Base-by-base conservation (phyloP, 2,113 vertebrate genomes). In the Pseudorectes ferrugineus region DNA sequence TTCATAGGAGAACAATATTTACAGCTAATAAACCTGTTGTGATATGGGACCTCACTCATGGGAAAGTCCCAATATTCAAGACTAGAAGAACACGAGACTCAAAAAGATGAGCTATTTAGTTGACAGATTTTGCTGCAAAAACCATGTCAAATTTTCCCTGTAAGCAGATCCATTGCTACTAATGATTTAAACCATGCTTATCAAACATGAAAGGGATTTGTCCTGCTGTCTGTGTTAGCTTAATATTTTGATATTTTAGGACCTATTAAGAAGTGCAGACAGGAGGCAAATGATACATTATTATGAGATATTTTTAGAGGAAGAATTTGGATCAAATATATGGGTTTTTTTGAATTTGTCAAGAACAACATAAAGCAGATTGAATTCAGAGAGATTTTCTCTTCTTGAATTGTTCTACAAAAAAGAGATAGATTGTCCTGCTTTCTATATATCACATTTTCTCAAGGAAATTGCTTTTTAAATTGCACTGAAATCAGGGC, bases 231-330 rank as follows among this genome's bases (percentile, higher is more conserved):
- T 78, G 8, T 61, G 14, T 57, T 82, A 94, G 36, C 36, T 85
- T 82, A 89, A 68, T 88, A 82, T 78, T 95, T 91, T 92, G 43
- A 65, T 88, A 78, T 91, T 92, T 88, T 92, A 72, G 74, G 67
- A 85, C 20, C 6, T 85, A 66, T 28, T 67, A 74, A 71, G 24
- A 91, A 5, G 18, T 66, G 29, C 7, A 76, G 45, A 40, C 38
- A 80, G 36, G 42, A 71, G 26, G 29, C 4, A 86, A 96, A 74
- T 55, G 17, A 33, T 7, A 46, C 11, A 14, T 84, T 78, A 76
- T 52, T 83, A 28, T 3, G 12, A 88, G 24, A 23, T 70, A 86
- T 33, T 93, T 90, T 85, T 88, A 67, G 43, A 76, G 58, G 40
- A 88, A 61, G 12, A 79, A 73, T 68, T 89, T 42, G 9, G 19